phyloP scores from a whole-genome alignment of 2,113 vertebrate genomes.

The Vulpes ferrilata region DNA sequence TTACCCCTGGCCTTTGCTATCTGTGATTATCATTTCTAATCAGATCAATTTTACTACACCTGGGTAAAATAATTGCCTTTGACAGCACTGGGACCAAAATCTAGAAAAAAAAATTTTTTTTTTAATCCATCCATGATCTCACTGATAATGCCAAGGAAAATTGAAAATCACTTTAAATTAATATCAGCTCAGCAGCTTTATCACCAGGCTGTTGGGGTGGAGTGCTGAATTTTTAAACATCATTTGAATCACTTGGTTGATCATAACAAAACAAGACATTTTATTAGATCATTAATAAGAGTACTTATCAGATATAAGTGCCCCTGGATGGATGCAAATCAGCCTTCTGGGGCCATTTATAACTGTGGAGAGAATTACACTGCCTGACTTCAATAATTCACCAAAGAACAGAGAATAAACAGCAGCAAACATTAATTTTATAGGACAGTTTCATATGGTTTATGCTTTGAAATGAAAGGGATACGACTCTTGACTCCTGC shows the following conservation, averaged over 20 bases:
- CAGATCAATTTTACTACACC: background rate
- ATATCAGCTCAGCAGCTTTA: background rate
- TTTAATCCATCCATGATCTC: background rate
- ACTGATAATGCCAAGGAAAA: conserved; percentile 61
- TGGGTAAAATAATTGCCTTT: conserved; percentile 49
- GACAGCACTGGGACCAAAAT: conserved; percentile 2
- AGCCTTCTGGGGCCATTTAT: conserved; percentile 23
- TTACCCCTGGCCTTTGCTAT: background rate
- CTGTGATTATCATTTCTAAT: background rate
- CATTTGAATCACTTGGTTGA: conserved; percentile 55
- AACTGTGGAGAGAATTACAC: conserved; percentile 28
- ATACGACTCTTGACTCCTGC: conserved; percentile 53
- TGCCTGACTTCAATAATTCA: conserved; percentile 65
- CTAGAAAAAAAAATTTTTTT: background rate
- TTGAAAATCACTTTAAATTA: conserved; percentile 64
- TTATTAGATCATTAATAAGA: conserved; percentile 67
- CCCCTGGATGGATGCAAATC: conserved; percentile 24
- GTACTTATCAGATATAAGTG: conserved; percentile 43
- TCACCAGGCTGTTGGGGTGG: background rate
- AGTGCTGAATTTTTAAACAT: conserved; percentile 44
- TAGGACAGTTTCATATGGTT: conserved; percentile 28
- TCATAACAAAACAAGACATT: conserved; percentile 66
- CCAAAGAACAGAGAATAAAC: conserved; percentile 39
- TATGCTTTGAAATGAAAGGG: conserved; percentile 56
- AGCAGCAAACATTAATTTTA: conserved; percentile 49